A percentile compares a stretch with the other conserved stretches of the same genome.
These are phyloP conservation scores for Ephydatia muelleri DNA, from an alignment of 37 sponge, comb jelly and placozoan genomes.

Conservation along the genomic window DNA sequence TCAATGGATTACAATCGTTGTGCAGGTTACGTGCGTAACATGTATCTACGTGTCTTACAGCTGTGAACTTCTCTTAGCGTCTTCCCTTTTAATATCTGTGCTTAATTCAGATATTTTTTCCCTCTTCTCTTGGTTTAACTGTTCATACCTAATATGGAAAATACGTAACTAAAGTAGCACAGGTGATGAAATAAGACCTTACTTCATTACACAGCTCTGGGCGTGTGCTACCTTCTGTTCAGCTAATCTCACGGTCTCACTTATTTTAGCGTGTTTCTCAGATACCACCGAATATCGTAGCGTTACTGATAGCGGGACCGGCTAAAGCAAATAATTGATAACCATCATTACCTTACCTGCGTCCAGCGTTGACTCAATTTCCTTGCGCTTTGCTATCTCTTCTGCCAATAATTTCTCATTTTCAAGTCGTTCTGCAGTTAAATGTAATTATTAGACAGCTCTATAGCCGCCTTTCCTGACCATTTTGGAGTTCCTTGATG, in stretches of 20 bases:
- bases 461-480: background rate
- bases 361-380: slow-evolving; percentile 34
- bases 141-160: slow-evolving; percentile 18
- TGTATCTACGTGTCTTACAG: slow-evolving; percentile 2
- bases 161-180: background rate
- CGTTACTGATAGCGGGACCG: background rate
- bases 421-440: slow-evolving; percentile 12
- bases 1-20: background rate
- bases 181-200: background rate
- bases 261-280: slow-evolving; percentile 27
- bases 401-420: slow-evolving; percentile 44
- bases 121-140: slow-evolving; percentile 24
- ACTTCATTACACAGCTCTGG: slow-evolving; percentile 36
- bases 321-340: background rate
- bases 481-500: slow-evolving; percentile 55
- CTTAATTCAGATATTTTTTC: slow-evolving; percentile 28
- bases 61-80: background rate
- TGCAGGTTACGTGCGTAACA: background rate
- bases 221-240: slow-evolving; percentile 43
- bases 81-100: slow-evolving; percentile 12
- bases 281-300: background rate
- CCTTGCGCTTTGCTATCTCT: slow-evolving; percentile 33
- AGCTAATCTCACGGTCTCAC: slow-evolving; percentile 28
- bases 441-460: background rate
- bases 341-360: background rate